Base-by-base conservation (phyloP, 1,140 invertebrate species). In the Calephelis nemesis region DNA sequence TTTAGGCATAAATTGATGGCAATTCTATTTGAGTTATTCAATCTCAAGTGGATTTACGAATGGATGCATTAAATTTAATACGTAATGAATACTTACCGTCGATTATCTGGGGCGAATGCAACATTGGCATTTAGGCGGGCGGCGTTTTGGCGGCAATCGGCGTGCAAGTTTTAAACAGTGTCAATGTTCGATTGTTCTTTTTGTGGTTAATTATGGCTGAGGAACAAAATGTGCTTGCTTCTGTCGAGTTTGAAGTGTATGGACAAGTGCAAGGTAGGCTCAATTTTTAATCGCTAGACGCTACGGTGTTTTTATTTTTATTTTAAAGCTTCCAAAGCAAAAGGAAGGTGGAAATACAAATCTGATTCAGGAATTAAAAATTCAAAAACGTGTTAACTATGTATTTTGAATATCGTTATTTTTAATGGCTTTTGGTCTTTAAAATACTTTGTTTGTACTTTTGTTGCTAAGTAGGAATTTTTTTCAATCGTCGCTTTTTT, bases 161-260 rank as follows among this genome's bases (percentile, higher is more conserved):
- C 47, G 69, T 58, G 62, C 60, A 60, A 70, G 69, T 67, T 65
- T 71, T 50, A 68, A 67, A 65, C 19, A 13, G 66, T 67, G 65
- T 52, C 65, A 67, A 67, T 67, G 58, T 67, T 15, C 8, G 47
- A 49, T 49, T 69, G 47, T 63, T 65, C 72, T 71, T 71, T 68
- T 54, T 54, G 63, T 64, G 66, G 39, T 39, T 67, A 11, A 54
- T 67, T 73, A 95, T 95, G 95, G 87, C 92, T 49, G 93, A 93
- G 69, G 94, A 95, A 72, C 92, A 93, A 54, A 81, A 93, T 83
- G 73, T 93, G 0, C 92, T 96, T 65, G 93, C 96, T 47, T 96
- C 96, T 60, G 95, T 97, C 11, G 97, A 98, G 74, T 98, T 97
- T 81, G 97, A 98, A 93, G 96, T 98, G 52, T 97, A 94, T 77